These are phyloP conservation scores for Doris montereyensis DNA, from an alignment of 2,888 invertebrate species.

Conservation along the genomic window DNA sequence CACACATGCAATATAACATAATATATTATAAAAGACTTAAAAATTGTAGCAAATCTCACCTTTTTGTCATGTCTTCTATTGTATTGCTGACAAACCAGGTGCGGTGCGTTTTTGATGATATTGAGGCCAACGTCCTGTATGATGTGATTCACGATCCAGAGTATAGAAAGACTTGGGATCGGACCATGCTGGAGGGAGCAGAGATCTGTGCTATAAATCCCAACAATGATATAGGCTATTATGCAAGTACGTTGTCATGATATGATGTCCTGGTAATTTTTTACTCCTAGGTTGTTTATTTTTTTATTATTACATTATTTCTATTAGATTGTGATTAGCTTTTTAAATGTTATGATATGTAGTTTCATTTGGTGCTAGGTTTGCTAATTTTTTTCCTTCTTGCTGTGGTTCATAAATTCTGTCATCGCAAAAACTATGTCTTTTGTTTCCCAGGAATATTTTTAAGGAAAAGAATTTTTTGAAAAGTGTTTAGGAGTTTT, in stretches of 20 bases:
- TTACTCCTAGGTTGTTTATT: too few relatives aligned
- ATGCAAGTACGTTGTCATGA: conserved; percentile 80
- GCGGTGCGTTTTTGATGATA: conserved; percentile 81
- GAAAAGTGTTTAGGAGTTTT: too few relatives aligned
- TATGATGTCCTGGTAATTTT: too few relatives aligned
- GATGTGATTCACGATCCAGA: conserved; percentile 93
- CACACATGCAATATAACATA: not conserved
- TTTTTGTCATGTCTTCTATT: not conserved
- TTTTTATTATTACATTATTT: too few relatives aligned
- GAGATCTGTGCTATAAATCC: conserved; percentile 93
- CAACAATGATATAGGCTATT: conserved; percentile 93
- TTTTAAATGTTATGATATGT: too few relatives aligned
- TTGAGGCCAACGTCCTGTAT: conserved; percentile 83
- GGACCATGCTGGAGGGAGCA: conserved; percentile 87
- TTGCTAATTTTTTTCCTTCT: too few relatives aligned
- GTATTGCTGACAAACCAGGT: conserved; percentile 73
- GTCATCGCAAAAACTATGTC: too few relatives aligned
- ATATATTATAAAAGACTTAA: not conserved
- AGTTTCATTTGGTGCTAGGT: too few relatives aligned
- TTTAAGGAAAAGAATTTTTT: too few relatives aligned
- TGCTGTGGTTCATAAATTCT: too few relatives aligned
- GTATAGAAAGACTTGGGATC: conserved; percentile 91
- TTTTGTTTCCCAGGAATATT: too few relatives aligned
- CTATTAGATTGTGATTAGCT: too few relatives aligned
- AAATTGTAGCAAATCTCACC: not conserved